A percentile compares a stretch with the other conserved stretches of the same genome.
phyloP scores from a whole-genome alignment of 2,797 vertebrate species.

The Betta splendens region DNA sequence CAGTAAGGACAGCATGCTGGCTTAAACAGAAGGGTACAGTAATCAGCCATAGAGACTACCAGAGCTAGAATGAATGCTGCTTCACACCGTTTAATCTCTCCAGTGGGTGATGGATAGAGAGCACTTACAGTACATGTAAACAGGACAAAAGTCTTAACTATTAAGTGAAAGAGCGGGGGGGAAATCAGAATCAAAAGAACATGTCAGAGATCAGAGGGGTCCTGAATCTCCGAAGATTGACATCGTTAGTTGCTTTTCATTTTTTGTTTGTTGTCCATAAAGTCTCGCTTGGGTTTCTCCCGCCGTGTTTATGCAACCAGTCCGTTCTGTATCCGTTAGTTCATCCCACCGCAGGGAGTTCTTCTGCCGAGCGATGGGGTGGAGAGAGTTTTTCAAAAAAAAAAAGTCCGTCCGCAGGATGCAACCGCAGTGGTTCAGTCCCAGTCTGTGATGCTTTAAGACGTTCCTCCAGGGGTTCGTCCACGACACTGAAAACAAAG shows the following conservation, averaged over 20 bases:
- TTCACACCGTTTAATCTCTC: slow-evolving; percentile 50
- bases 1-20: slow-evolving; percentile 46
- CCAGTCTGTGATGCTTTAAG: slow-evolving; percentile 37
- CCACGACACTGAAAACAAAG: slow-evolving; percentile 2
- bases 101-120: slow-evolving; percentile 53
- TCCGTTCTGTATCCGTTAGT: slow-evolving; percentile 4
- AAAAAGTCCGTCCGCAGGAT: slow-evolving; percentile 35
- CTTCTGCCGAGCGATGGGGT: slow-evolving; percentile 9
- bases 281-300: slow-evolving; percentile 51
- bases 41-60: slow-evolving; percentile 52
- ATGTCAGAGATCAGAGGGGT: slow-evolving; percentile 40
- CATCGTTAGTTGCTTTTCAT: slow-evolving; percentile 67
- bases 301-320: slow-evolving; percentile 18
- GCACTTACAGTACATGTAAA: slow-evolving; percentile 65
- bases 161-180: slow-evolving; percentile 26
- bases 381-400: no score
- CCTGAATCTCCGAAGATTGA: slow-evolving; percentile 64
- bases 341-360: slow-evolving; percentile 18
- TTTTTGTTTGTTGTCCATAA: slow-evolving; percentile 35
- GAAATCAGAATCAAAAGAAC: slow-evolving; percentile 50
- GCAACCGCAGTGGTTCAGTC: slow-evolving; percentile 14
- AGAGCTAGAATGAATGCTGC: slow-evolving; percentile 57
- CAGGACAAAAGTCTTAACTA: slow-evolving; percentile 44
- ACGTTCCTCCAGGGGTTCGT: slow-evolving; percentile 11
- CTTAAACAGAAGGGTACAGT: slow-evolving; percentile 42